Percentiles rank a stretch among this genome's conserved stretches.
These are phyloP conservation scores for Nerophis lumbriciformis DNA, from an alignment of 2,113 vertebrate genomes.

Conservation along the genomic window DNA sequence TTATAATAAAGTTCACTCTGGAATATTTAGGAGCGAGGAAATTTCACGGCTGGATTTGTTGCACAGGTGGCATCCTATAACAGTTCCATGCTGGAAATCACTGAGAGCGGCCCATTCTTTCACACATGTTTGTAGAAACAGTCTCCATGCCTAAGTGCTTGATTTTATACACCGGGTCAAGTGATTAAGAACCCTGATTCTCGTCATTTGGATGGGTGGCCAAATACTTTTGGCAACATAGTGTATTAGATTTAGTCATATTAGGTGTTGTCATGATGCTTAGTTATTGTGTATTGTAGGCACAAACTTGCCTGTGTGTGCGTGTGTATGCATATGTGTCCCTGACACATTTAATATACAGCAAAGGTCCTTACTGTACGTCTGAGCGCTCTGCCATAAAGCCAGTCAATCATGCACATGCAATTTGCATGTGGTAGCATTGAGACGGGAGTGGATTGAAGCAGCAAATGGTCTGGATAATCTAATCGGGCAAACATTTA, in stretches of 20 bases:
- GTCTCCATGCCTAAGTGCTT: no score
- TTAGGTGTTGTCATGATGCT: constrained; percentile 23
- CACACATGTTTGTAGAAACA: no score
- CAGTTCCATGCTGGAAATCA: no score
- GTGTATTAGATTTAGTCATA: constrained; percentile 14
- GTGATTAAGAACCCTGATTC: no score
- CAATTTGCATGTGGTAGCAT: constrained; percentile 39
- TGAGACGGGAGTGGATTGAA: constrained; percentile 15
- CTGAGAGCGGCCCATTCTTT: no score
- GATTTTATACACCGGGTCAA: no score
- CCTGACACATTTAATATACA: constrained; percentile 1
- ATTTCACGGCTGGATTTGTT: no score
- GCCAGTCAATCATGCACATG: constrained; percentile 31
- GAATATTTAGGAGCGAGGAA: no score
- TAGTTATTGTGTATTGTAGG: constrained; percentile 24
- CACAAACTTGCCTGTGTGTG: background rate
- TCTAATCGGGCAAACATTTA: constrained; percentile 50
- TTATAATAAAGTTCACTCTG: no score
- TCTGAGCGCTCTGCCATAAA: constrained; percentile 10
- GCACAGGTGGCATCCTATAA: no score
- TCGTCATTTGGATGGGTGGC: no score
- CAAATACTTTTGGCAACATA: no score
- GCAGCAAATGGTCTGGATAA: constrained; percentile 58
- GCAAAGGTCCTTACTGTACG: constrained; percentile 8
- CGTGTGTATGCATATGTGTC: background rate